Conservation (phyloP, 2,888 invertebrate species). For the Ennomos quercinarius region DNA sequence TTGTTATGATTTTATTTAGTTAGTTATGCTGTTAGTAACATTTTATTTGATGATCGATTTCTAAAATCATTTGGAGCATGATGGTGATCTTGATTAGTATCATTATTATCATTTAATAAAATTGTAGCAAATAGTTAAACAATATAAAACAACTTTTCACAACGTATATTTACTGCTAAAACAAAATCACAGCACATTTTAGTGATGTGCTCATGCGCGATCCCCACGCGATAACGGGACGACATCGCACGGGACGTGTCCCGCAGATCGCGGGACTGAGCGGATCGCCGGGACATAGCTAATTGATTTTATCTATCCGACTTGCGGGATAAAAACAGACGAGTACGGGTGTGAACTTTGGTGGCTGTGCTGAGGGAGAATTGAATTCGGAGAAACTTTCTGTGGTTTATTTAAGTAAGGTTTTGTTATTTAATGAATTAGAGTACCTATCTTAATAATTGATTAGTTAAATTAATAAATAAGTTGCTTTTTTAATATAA, state of each 20-base stretch:
- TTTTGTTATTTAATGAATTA: too few relatives aligned
- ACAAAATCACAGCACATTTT: conserved; percentile 21
- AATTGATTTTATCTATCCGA: conserved; percentile 74
- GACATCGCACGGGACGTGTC: conserved; percentile 53
- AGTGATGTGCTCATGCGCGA: conserved; percentile 51
- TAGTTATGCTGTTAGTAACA: conserved; percentile 25
- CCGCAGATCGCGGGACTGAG: conserved; percentile 55
- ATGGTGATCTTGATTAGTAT: too few relatives aligned
- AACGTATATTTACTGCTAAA: background rate
- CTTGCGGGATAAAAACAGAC: conserved; percentile 26
- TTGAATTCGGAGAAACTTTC: background rate
- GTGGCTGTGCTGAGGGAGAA: conserved; percentile 1
- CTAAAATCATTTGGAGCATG: too few relatives aligned
- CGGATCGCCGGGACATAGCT: conserved; percentile 61
- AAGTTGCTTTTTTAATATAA: too few relatives aligned
- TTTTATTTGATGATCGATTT: conserved; percentile 25
- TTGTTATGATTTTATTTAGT: conserved; percentile 41
- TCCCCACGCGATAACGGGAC: conserved; percentile 61
- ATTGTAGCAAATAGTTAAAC: too few relatives aligned
- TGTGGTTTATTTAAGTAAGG: too few relatives aligned
- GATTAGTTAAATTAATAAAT: too few relatives aligned
- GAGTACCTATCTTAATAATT: too few relatives aligned
- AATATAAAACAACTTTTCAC: conserved; percentile 6
- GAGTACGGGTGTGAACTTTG: conserved; percentile 19
- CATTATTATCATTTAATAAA: too few relatives aligned